A percentile compares a stretch with the other conserved stretches of the same genome.
Conservation (phyloP, 2,888 invertebrate genomes). For the Phengaris arion region DNA sequence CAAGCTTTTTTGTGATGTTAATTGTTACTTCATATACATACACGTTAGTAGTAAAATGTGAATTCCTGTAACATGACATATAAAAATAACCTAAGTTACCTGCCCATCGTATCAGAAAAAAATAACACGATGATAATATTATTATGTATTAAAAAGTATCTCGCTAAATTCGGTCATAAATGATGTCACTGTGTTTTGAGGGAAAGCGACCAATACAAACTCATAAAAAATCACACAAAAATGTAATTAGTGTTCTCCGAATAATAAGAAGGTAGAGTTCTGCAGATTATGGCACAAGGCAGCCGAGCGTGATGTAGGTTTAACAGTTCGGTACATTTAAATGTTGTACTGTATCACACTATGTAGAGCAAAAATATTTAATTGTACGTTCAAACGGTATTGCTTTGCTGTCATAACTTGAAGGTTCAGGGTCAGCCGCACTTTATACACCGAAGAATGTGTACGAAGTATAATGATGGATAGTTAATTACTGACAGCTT, state of each 20-base stretch:
- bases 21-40: too few relatives aligned
- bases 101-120: too few relatives aligned
- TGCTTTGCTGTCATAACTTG: not conserved
- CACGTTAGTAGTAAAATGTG: too few relatives aligned
- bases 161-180: not conserved
- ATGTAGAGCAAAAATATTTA: slow-evolving; percentile 10
- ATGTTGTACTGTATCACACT: not conserved
- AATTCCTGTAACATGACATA: too few relatives aligned
- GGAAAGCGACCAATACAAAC: not conserved
- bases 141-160: too few relatives aligned
- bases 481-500: too few relatives aligned
- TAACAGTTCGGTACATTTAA: slow-evolving; percentile 15
- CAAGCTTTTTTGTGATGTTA: too few relatives aligned
- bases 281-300: not conserved
- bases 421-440: not conserved
- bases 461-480: too few relatives aligned
- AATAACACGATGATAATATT: too few relatives aligned
- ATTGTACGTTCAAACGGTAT: slow-evolving; percentile 1
- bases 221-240: not conserved
- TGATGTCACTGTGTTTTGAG: not conserved
- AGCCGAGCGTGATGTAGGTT: slow-evolving; percentile 11
- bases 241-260: not conserved
- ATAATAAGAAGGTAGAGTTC: not conserved
- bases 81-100: too few relatives aligned
- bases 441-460: not conserved